Conservation (phyloP, 2,797 vertebrate species). For the Rhincodon typus region DNA sequence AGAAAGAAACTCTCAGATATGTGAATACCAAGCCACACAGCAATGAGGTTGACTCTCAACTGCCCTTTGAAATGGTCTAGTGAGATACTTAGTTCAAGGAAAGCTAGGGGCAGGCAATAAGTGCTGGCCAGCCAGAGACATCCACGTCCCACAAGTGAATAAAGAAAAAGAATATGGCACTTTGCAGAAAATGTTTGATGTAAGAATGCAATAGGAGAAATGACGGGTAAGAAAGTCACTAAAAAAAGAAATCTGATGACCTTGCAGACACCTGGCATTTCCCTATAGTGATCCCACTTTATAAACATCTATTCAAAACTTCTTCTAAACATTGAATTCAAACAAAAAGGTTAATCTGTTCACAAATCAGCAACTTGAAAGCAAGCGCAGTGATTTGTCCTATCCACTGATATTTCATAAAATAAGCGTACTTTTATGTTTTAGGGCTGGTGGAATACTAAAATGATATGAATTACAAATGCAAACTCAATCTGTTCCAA, state of each 20-base stretch:
- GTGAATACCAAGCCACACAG: no score
- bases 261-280: not conserved
- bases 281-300: not conserved
- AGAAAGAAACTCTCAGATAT: not conserved
- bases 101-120: no score
- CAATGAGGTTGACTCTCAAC: no score
- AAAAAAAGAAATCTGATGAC: not conserved
- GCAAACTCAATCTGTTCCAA: not conserved
- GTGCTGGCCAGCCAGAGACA: no score
- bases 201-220: not conserved
- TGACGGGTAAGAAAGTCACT: not conserved
- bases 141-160: no score
- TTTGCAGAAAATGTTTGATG: not conserved
- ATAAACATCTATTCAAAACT: not conserved
- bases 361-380: not conserved
- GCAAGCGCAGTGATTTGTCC: not conserved
- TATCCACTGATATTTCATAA: not conserved
- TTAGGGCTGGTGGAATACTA: not conserved
- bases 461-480: not conserved
- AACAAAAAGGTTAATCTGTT: not conserved
- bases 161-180: not conserved
- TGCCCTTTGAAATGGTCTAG: no score
- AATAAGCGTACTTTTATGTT: not conserved
- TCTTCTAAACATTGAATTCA: not conserved
- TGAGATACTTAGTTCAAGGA: no score